A percentile compares a stretch with the other conserved stretches of the same genome.
Conservation (phyloP, 2,888 invertebrate species). For the Pyrrhosoma nymphula region DNA sequence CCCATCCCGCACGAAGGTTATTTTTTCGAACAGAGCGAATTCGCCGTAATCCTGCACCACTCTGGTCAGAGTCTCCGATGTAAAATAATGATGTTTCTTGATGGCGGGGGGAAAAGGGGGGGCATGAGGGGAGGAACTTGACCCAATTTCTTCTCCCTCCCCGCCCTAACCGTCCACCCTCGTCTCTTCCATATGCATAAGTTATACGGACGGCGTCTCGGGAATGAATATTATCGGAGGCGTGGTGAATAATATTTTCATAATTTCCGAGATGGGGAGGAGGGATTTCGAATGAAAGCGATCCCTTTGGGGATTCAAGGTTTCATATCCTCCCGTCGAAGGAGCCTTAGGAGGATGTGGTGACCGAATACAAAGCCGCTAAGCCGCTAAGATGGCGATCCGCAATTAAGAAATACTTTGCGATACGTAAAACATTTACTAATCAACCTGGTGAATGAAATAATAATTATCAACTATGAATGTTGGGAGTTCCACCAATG, state of each 20-base stretch:
- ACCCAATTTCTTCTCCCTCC: not conserved
- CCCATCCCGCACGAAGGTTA: too few species aligned
- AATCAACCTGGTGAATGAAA: too few species aligned
- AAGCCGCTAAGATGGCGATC: not conserved
- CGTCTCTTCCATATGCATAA: not conserved
- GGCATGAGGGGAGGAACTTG: not conserved
- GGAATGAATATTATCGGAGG: not conserved
- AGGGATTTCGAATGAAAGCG: not conserved
- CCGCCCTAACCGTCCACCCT: not conserved
- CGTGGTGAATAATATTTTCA: slow-evolving; percentile 7
- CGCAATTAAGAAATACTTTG: not conserved
- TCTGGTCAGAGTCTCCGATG: not conserved
- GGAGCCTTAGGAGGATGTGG: not conserved
- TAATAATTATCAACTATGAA: too few species aligned
- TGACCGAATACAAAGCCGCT: not conserved
- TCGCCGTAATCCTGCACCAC: too few species aligned
- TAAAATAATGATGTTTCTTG: slow-evolving; percentile 7
- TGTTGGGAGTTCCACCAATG: too few species aligned
- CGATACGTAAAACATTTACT: too few species aligned
- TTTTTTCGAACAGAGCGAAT: too few species aligned
- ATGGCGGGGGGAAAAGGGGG: not conserved
- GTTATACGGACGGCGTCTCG: not conserved
- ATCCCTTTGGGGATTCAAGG: not conserved
- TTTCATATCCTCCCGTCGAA: not conserved
- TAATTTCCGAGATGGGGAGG: not conserved